Base-by-base conservation (phyloP, 2,888 invertebrate species). In the Shargacucullia verbasci region DNA sequence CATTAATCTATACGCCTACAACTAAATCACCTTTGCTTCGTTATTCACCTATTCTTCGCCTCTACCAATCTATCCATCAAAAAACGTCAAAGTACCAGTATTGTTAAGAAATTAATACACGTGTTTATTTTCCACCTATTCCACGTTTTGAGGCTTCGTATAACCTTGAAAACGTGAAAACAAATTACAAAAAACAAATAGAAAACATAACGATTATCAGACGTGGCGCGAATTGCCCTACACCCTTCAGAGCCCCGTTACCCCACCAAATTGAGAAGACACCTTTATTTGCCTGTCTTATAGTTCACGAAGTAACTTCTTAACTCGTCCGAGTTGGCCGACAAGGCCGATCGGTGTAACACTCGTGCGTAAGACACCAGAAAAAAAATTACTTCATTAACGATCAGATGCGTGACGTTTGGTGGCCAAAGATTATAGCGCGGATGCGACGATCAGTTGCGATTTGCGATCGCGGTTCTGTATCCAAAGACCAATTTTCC, bases 351-450 rank as follows among this genome's bases (percentile, higher is more conserved):
- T 76, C 76, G 73, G 82, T 80, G 84, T 80, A 84, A 79, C 80
- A 84, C 77, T 78, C 76, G 81, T 87, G 88, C 89, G 88, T 88
- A 87, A 86, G 83, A 85, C 81, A 82, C 80, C 79, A 82, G 81
- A 86, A 87, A 89, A 84, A 84, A 86, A 88, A 83, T 76, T 72
- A 85, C 85, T 88, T 90, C 88, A 89, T 90, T 90, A 91, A 86
- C 85, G 82, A 86, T 70, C 61, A 60, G 68, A 77, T 73, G 62
- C 68, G 84, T 89, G 88, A 90, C 89, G 88, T 81, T 73, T 58
- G 38, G 59, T 60, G 35, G 64, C 39, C 84, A 86, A 73, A 85
- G 87, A 87, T 74, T 75, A 81, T 72, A 56, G 56, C 45, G 39
- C n/a, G 39, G 76, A 52, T 7, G 43, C 29, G 67, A 70, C 57